Evolutionary conservation across 1,140 invertebrate species (phyloP).

Genomic region (Lucilia sericata): DNA sequence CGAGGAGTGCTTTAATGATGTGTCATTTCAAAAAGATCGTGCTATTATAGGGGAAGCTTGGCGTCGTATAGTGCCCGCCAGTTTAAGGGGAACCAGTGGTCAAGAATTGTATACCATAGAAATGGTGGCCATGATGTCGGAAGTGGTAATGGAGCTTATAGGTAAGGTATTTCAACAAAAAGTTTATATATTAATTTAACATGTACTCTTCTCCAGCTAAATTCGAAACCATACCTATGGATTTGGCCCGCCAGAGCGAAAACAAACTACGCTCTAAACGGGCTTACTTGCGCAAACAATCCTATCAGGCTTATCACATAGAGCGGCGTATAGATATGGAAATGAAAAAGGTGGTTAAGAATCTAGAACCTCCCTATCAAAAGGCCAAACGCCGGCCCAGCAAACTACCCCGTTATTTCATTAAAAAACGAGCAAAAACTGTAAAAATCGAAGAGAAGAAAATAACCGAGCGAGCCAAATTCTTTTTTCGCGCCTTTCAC

Average conservation of each 20-base stretch:
- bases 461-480: slow-evolving; percentile 56
- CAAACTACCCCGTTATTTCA: slow-evolving; percentile 52
- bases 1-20: slow-evolving; percentile 54
- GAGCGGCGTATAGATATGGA: slow-evolving; percentile 62
- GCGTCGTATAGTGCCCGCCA: slow-evolving; percentile 57
- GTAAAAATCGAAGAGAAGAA: slow-evolving; percentile 47
- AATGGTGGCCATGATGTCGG: slow-evolving; percentile 61
- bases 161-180: not conserved
- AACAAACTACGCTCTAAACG: slow-evolving; percentile 52
- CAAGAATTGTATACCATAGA: slow-evolving; percentile 54
- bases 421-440: slow-evolving; percentile 51
- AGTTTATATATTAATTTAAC: no score
- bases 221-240: slow-evolving; percentile 59
- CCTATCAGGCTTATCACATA: slow-evolving; percentile 57
- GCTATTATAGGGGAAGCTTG: slow-evolving; percentile 58
- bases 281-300: slow-evolving; percentile 56
- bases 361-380: slow-evolving; percentile 59
- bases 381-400: slow-evolving; percentile 52
- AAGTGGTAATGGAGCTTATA: slow-evolving; percentile 57
- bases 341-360: slow-evolving; percentile 61
- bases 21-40: slow-evolving; percentile 53
- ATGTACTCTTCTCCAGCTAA: slow-evolving; percentile 44
- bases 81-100: slow-evolving; percentile 56
- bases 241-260: slow-evolving; percentile 52
- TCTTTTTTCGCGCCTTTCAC: slow-evolving; percentile 61